These are phyloP conservation scores for Drosophila lacertosa DNA, from an alignment of 1,140 invertebrate species.

Conservation along the genomic window DNA sequence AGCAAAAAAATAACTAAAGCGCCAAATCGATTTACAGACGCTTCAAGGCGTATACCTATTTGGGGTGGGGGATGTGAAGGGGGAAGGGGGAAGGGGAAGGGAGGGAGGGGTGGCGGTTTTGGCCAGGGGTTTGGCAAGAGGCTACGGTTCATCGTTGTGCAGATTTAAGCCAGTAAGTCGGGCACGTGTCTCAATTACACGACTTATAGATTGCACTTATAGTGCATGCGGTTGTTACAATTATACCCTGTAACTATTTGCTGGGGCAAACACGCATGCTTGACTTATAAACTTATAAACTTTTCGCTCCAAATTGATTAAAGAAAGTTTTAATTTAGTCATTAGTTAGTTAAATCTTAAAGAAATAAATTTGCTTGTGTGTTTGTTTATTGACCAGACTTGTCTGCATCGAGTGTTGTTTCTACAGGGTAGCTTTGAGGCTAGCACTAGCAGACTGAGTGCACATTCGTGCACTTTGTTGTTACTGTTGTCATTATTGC, in stretches of 20 bases:
- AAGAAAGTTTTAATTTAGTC: too few relatives aligned
- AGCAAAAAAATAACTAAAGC: conserved; percentile 25
- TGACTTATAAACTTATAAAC: too few relatives aligned
- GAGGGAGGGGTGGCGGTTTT: not conserved
- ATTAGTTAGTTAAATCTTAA: too few relatives aligned
- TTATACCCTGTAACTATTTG: conserved; percentile 2
- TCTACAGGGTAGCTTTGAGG: not conserved
- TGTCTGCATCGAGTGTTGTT: too few relatives aligned
- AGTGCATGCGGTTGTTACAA: not conserved
- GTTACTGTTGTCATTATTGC: conserved; percentile 7
- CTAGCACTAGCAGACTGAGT: too few relatives aligned
- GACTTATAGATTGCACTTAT: not conserved
- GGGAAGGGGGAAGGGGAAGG: not conserved
- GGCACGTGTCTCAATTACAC: conserved; percentile 60
- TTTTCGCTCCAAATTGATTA: too few relatives aligned
- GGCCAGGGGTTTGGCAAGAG: too few relatives aligned
- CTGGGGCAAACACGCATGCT: too few relatives aligned
- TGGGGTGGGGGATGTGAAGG: not conserved
- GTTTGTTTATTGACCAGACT: too few relatives aligned
- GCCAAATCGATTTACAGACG: conserved; percentile 61
- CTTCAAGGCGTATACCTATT: not conserved
- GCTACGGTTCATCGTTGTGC: conserved; percentile 1
- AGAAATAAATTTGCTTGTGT: too few relatives aligned
- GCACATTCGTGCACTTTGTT: not conserved
- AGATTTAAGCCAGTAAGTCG: conserved; percentile 23